These are phyloP conservation scores for Agriotes lineatus DNA, from an alignment of 2,888 invertebrate genomes.

Conservation along the genomic window DNA sequence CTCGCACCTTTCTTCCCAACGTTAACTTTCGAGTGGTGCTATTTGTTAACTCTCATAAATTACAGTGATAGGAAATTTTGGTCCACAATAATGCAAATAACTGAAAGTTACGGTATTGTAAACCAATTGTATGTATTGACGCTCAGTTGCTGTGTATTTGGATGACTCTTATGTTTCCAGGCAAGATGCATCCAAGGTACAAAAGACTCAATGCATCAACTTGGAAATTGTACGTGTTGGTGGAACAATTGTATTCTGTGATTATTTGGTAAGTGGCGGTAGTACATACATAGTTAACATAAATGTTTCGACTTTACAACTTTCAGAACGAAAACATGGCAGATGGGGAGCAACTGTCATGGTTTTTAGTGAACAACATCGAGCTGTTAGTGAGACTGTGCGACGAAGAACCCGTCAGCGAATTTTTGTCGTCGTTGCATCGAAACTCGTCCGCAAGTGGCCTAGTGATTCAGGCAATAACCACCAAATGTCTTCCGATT, in stretches of 20 bases:
- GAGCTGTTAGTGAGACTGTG: slow-evolving; percentile 75
- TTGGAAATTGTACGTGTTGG: slow-evolving; percentile 70
- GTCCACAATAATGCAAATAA: slow-evolving; percentile 61
- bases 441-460: slow-evolving; percentile 77
- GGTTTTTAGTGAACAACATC: slow-evolving; percentile 82
- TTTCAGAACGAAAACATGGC: slow-evolving; percentile 75
- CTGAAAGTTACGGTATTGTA: slow-evolving; percentile 51
- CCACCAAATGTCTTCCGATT: slow-evolving; percentile 73
- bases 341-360: slow-evolving; percentile 80
- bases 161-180: slow-evolving; percentile 36
- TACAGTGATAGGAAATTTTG: slow-evolving; percentile 79
- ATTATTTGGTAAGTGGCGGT: slow-evolving; percentile 84
- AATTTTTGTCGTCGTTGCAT: slow-evolving; percentile 73
- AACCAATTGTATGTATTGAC: slow-evolving; percentile 50
- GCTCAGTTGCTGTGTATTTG: no score
- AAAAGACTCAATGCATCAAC: slow-evolving; percentile 65
- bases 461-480: slow-evolving; percentile 78
- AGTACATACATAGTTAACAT: no score
- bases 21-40: slow-evolving; percentile 83
- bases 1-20: slow-evolving; percentile 73
- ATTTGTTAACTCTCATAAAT: slow-evolving; percentile 79
- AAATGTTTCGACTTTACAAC: no score
- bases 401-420: slow-evolving; percentile 75
- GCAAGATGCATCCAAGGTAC: slow-evolving; percentile 33
- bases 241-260: slow-evolving; percentile 68